Conservation (phyloP, 2,888 invertebrate genomes). For the Xylota sylvarum region DNA sequence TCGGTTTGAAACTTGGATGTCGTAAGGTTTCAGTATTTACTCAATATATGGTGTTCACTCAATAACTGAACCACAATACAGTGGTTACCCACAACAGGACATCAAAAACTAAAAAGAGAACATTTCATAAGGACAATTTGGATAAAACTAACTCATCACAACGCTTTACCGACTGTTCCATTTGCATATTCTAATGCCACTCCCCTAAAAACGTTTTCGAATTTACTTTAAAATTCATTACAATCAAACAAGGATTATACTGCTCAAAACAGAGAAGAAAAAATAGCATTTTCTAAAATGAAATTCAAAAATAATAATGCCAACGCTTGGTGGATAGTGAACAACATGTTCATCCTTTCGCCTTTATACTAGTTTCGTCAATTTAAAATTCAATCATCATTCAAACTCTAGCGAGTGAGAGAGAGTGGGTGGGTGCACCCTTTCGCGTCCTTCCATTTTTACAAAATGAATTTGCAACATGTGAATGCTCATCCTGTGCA, state of each 20-base stretch:
- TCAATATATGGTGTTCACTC: no score
- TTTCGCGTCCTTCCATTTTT: neutral
- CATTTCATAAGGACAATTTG: no score
- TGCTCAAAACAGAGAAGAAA: neutral
- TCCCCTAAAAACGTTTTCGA: no score
- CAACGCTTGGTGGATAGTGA: neutral
- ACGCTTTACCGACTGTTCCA: no score
- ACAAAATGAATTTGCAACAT: constrained; percentile 68
- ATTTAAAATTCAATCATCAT: constrained; percentile 69
- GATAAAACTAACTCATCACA: neutral
- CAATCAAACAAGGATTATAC: constrained; percentile 15
- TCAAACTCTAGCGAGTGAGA: constrained; percentile 45
- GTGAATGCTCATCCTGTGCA: constrained; percentile 62
- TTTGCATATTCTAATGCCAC: neutral
- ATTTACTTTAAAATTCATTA: neutral
- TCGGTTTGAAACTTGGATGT: no score
- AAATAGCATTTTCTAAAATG: neutral
- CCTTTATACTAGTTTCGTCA: constrained; percentile 6
- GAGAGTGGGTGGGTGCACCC: constrained; percentile 12
- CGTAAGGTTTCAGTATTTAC: no score
- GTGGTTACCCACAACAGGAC: no score
- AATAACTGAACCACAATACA: no score
- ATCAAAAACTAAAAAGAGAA: no score
- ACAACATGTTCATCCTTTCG: neutral
- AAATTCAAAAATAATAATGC: constrained; percentile 8